Evolutionary conservation across 2,888 invertebrate species (phyloP), one percentile per base, ranked within the genome.

Genomic region (Dolichomitus sp.): DNA sequence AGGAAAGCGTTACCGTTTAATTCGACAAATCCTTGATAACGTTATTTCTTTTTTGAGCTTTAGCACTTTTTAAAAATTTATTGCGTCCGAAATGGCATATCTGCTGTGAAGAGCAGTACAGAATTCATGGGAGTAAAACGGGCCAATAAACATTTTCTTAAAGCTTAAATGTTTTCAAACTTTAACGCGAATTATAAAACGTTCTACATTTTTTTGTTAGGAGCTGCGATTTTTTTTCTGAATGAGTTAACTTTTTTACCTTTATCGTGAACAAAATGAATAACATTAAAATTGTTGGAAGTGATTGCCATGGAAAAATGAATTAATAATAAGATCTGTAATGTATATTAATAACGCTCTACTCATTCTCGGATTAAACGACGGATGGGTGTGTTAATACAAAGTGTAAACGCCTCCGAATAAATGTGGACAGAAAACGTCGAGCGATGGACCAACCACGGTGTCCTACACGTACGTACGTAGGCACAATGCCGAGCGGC

Each of bases 401-500:
- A 45, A 27, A 63, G 69, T 54, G 37, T 42, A 65, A 63, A 50
- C 81, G 40, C 17, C 54, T 50, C 54, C 73, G 81, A 81, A 73
- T 77, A 30, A 73, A 37, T 54, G 73, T 73, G 69, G 52, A 74
- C 40, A 30, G 63, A 65, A 69, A 69, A 70, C 17, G 52, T 17
- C 72, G 77, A 66, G 57, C 17, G 57, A 59, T 59, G 70, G 57
- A 72, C 17, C 45, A 61, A 72, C 23, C 40, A 27, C 17, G 69
- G 45, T 63, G 52, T 73, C 69, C 68, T 57, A 73, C 61, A 40
- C 40, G 63, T 65, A 65, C 65, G 65, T 65, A 61, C 68, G 73
- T 66, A 65, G 73, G 78, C 79, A 85, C 85, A 85, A 85, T 83
- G 79, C 76, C 68, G 52, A 81, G 69, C 73, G 73, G 80, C 68